Percentiles rank a stretch among this genome's conserved stretches.
phyloP scores from a whole-genome alignment of 1,140 invertebrate species.

The Thereuonema tuberculata region DNA sequence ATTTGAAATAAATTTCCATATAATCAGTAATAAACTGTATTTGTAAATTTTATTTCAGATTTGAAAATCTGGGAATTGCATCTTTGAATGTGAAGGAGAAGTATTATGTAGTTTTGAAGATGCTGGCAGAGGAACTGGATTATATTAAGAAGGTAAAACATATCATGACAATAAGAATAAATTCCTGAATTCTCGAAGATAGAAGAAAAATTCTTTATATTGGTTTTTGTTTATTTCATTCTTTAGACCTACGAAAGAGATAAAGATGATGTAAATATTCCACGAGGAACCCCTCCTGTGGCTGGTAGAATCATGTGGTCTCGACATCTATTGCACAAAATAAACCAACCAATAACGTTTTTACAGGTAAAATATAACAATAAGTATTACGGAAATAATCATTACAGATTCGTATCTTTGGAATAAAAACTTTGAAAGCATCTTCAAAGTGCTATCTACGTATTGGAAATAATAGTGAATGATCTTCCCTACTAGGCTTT shows the following conservation, averaged over 20 bases:
- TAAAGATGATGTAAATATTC: neutral
- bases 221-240: too few relatives aligned
- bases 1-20: too few relatives aligned
- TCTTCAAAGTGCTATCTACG: too few relatives aligned
- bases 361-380: constrained; percentile 18
- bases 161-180: too few relatives aligned
- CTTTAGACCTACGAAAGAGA: neutral
- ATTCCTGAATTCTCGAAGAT: too few relatives aligned
- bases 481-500: too few relatives aligned
- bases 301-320: constrained; percentile 37
- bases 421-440: too few relatives aligned
- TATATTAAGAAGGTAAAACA: neutral
- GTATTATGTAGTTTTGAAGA: neutral
- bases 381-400: constrained; percentile 25
- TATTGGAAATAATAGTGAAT: too few relatives aligned
- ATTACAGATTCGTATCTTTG: too few relatives aligned
- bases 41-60: constrained; percentile 34
- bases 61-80: neutral
- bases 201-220: too few relatives aligned
- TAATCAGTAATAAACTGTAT: too few relatives aligned
- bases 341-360: constrained; percentile 35
- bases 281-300: constrained; percentile 46
- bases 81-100: neutral
- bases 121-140: neutral
- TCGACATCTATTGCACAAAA: constrained; percentile 34